Evolutionary conservation across 2,113 vertebrate species (phyloP).

Genomic region (Rhinichthys klamathensis): DNA sequence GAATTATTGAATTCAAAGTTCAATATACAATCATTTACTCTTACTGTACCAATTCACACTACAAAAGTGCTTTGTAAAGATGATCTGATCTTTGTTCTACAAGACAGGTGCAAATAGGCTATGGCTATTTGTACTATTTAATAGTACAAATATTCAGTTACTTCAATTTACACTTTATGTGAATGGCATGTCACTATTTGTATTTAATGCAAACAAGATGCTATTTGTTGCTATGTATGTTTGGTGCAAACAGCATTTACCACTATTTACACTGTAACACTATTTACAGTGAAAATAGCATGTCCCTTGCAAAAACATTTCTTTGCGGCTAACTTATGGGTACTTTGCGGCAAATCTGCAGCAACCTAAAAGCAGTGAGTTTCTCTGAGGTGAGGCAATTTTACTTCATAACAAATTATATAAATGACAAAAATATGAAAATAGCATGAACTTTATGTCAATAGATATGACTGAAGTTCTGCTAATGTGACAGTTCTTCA

Average conservation of each 20-base stretch:
- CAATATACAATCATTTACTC: background rate
- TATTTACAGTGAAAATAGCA: conserved; percentile 14
- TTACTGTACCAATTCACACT: background rate
- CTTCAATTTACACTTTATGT: background rate
- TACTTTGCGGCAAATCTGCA: conserved; percentile 28
- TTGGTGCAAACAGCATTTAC: conserved; percentile 7
- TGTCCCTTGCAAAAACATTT: conserved; percentile 33
- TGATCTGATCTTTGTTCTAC: background rate
- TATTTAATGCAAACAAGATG: background rate
- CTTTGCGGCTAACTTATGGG: conserved; percentile 12
- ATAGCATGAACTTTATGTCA: conserved; percentile 21
- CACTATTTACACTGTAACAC: conserved; percentile 15
- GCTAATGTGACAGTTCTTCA: conserved; percentile 5
- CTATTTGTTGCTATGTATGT: background rate
- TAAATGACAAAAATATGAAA: conserved; percentile 26
- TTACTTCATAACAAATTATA: conserved; percentile 14
- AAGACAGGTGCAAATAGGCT: background rate
- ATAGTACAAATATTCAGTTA: background rate
- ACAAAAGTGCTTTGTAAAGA: background rate
- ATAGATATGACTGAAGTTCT: background rate
- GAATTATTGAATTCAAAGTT: background rate
- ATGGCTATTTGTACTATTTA: background rate
- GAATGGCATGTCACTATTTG: background rate
- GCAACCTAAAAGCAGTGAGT: conserved; percentile 29
- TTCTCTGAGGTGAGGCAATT: conserved; percentile 7